Evolutionary conservation across 2,797 vertebrate species (phyloP), one percentile per base, ranked within the genome.

Genomic region (Ceyx erithaca): DNA sequence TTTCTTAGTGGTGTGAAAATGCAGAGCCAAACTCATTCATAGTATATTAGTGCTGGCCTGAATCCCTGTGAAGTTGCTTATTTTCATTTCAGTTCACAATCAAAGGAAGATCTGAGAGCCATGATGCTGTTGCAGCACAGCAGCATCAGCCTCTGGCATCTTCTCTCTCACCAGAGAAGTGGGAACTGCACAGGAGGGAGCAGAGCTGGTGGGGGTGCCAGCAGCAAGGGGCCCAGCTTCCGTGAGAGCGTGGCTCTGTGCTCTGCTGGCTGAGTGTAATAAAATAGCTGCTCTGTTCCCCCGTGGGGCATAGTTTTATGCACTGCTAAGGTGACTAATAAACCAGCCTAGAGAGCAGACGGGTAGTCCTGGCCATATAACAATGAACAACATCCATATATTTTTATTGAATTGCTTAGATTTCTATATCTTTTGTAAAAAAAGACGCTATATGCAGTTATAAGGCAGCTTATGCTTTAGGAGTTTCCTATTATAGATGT

Each of bases 401-500:
- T 77, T 71, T 92, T 48, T 20, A 79, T 2, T 37, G 30, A 66
- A 66, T 80, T 82, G 69, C 75, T 91, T 43, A 22, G 46, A 48
- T 89, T 94, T 80, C 64, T 67, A 0, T n/a, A 37, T 37, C 18
- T 80, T 90, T 84, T 35, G 40, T 46, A 14, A 77, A 83, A 83
- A 67, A 80, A 78, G 58, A 45, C 76, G 21, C 51, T 57, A 30
- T 57, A 18, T 10, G 45, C 6, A 3, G 67, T 52, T 55, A 41
- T 23, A 85, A 80, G 59, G 41, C 70, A 87, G 62, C 79, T 81
- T 69, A 73, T 77, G 83, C 64, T 71, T 87, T 59, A 92, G 77
- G 75, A 85, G 31, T 48, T 90, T 92, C 59, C 85, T 89, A 37
- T 85, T 90, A 76, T 48, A 87, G 85, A 80, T 85, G 62, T 85